Evolutionary conservation across 2,797 vertebrate genomes (phyloP), one percentile per base, ranked within the genome.

Genomic region (Apogon hyalosoma): DNA sequence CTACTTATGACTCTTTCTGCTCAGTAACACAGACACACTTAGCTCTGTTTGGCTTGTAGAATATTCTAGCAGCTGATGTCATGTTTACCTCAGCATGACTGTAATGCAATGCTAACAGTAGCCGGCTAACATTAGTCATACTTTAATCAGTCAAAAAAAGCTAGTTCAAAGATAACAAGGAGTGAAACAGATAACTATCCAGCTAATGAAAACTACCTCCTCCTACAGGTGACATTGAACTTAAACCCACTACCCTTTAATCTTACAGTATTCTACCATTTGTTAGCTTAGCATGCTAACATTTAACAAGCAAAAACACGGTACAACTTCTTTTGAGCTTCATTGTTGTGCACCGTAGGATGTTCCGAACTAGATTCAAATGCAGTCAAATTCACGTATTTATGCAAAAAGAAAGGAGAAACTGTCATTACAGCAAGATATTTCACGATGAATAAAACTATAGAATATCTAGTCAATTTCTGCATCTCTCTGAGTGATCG

Each of bases 61-160:
- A 74, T 4, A 11, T 79, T 83, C 77, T 43, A 49, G 69, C 9
- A 73, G 7, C 53, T 39, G 33, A 4, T 12, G 39, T 61, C 48
- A 51, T 53, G 16, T 11, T 7, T 18, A 42, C 24, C 46, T 21
- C 42, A 2, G 4, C 16, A 15, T 28, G 49, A 16, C 24, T 19
- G 50, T 33, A 8, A 28, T 7, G 14, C 16, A 2, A 47, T 18
- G 73, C 77, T 51, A 63, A 31, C 47, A 13, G 14, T 50, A 33
- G 6, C 7, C 9, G 4, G 69, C 73, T 57, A 61, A 42, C 51
- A 21, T 0, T 16, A 31, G 28, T 19, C 47, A n/a, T 6, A 0
- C 2, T 14, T 11, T 3, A 49, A 42, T 42, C 0, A 8, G 9
- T n/a, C 5, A 19, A 19, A n/a, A n/a, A 18, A 15, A 19, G 5